Evolutionary conservation across 2,888 invertebrate genomes (phyloP).

Genomic region (Torymus aiolomorphi): DNA sequence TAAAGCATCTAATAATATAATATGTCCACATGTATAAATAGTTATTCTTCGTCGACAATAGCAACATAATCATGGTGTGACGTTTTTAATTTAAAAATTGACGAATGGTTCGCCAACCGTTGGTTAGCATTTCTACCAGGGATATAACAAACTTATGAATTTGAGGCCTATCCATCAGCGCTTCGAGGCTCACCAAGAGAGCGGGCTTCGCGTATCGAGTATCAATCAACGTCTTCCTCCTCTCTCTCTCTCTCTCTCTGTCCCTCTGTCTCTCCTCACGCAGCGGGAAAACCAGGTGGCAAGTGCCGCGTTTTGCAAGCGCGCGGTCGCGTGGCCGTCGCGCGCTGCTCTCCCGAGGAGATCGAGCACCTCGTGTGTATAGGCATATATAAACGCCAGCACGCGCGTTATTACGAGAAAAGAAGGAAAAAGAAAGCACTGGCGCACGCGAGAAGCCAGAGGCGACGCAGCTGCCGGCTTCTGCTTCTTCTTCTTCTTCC

Average conservation of each 20-base stretch:
- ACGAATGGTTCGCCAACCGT: too few species aligned
- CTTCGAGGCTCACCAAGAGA: too few species aligned
- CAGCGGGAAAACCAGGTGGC: conserved; percentile 31
- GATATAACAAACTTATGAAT: too few species aligned
- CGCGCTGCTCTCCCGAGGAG: conserved; percentile 22
- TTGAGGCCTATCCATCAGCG: too few species aligned
- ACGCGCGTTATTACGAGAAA: conserved; percentile 49
- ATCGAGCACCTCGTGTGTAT: conserved; percentile 45
- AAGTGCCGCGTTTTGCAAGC: conserved; percentile 17
- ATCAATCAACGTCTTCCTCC: conserved; percentile 19
- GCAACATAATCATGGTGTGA: too few species aligned
- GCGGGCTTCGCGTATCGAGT: background rate
- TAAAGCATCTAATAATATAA: too few species aligned
- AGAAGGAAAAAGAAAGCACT: conserved; percentile 42
- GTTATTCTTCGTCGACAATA: too few species aligned
- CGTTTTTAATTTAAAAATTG: too few species aligned
- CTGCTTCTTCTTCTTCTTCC: conserved; percentile 18
- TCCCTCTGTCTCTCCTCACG: background rate
- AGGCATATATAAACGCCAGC: conserved; percentile 55
- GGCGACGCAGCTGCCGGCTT: conserved; percentile 51
- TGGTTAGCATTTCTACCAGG: too few species aligned
- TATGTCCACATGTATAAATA: too few species aligned
- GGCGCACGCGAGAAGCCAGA: conserved; percentile 55
- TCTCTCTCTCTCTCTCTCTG: too few species aligned
- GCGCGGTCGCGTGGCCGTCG: conserved; percentile 45